Conservation (phyloP, 2,888 invertebrate species). For the Pedicia rivosa region DNA sequence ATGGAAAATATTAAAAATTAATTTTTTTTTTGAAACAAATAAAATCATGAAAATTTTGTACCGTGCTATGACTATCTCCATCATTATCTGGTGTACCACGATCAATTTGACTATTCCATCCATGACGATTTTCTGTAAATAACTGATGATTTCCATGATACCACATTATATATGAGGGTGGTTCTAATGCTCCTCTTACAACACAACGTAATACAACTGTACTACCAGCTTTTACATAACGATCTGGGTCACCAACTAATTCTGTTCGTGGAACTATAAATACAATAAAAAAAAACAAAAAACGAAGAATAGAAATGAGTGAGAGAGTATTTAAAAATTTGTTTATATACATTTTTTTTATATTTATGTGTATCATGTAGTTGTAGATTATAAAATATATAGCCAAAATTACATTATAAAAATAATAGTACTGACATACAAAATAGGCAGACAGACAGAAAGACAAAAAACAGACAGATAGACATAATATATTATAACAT, state of each 20-base stretch:
- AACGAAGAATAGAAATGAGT: no score
- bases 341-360: no score
- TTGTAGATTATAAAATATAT: no score
- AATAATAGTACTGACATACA: no score
- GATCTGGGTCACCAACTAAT: conserved; percentile 75
- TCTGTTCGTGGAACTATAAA: conserved; percentile 75
- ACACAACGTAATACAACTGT: conserved; percentile 77
- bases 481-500: no score
- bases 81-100: conserved; percentile 15
- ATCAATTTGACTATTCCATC: conserved; percentile 30
- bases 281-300: no score
- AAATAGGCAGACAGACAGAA: no score
- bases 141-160: conserved; percentile 46
- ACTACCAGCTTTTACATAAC: conserved; percentile 83
- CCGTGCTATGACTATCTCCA: conserved; percentile 27
- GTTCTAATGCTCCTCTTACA: conserved; percentile 79
- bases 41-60: conserved; percentile 13
- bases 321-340: no score
- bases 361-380: no score
- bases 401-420: no score
- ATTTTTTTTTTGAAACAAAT: neutral
- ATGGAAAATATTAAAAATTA: neutral
- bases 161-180: conserved; percentile 90
- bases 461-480: no score
- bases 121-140: conserved; percentile 24